Conservation (phyloP, 2,113 vertebrate species). For the Lota lota region DNA sequence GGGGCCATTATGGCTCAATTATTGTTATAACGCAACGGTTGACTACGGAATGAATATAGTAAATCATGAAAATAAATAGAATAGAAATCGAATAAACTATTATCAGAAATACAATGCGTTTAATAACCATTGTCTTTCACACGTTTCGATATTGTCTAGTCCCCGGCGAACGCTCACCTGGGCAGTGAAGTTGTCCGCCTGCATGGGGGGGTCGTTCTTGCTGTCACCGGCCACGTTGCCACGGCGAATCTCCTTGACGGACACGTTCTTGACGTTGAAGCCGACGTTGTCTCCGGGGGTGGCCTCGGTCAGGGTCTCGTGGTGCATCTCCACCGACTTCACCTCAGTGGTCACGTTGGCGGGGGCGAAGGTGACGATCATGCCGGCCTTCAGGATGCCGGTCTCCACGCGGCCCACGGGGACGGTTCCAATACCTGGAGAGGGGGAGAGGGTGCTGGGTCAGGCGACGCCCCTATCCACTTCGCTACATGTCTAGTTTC, state of each 20-base stretch:
- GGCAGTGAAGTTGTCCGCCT: constrained; percentile 70
- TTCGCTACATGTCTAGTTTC: too few relatives aligned
- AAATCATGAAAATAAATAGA: too few relatives aligned
- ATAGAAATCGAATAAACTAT: too few relatives aligned
- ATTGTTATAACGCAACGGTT: too few relatives aligned
- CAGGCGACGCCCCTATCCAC: neutral
- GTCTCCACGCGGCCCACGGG: constrained; percentile 80
- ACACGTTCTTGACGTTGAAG: constrained; percentile 80
- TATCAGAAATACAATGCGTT: too few relatives aligned
- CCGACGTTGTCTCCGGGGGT: constrained; percentile 76
- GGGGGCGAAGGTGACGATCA: constrained; percentile 77
- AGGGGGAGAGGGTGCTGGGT: neutral
- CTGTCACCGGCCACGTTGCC: constrained; percentile 79
- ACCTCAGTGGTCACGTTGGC: constrained; percentile 76
- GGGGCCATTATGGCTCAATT: too few relatives aligned
- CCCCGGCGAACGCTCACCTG: constrained; percentile 59
- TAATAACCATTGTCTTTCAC: too few relatives aligned
- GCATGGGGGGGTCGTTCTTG: constrained; percentile 78
- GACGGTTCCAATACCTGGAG: constrained; percentile 76
- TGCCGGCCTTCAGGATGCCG: constrained; percentile 71
- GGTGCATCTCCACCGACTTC: constrained; percentile 82
- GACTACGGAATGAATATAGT: too few relatives aligned
- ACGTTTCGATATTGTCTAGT: neutral
- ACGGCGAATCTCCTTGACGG: constrained; percentile 78
- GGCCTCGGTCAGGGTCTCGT: constrained; percentile 74